A percentile compares a stretch with the other conserved stretches of the same genome.
Conservation (phyloP, 2,113 vertebrate genomes). For the Otus sunia region DNA sequence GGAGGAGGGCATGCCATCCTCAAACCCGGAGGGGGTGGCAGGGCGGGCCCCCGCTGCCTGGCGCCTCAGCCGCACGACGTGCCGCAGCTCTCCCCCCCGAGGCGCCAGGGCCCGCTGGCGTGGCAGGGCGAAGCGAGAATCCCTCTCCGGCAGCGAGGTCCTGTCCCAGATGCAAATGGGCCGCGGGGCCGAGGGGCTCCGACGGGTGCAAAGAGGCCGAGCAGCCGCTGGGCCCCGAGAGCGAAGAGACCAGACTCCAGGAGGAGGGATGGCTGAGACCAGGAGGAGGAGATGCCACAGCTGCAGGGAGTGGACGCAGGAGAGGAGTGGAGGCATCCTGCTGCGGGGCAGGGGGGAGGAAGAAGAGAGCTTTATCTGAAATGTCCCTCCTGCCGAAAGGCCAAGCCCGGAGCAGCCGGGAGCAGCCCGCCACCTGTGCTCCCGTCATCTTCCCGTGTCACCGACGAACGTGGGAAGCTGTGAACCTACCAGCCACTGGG, state of each 20-base stretch:
- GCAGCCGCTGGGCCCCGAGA: conserved; percentile 51
- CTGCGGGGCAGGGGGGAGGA: not conserved
- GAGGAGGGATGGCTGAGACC: conserved; percentile 48
- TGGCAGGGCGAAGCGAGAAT: not conserved
- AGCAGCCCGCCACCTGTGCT: not conserved
- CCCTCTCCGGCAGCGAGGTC: conserved; percentile 64
- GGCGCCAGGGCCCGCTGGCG: not conserved
- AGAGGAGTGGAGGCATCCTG: conserved; percentile 66
- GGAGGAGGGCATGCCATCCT: conserved; percentile 80
- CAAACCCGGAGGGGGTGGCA: conserved; percentile 76
- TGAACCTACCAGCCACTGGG: conserved; percentile 73
- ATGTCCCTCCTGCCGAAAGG: not conserved
- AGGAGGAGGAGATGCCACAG: conserved; percentile 76
- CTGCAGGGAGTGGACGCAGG: conserved; percentile 64
- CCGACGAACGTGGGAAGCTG: not conserved
- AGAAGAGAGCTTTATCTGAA: not conserved
- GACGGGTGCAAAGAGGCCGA: conserved; percentile 74
- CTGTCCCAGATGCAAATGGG: conserved; percentile 77
- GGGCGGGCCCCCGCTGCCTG: conserved; percentile 64
- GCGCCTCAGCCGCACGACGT: conserved; percentile 61
- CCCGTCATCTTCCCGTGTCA: not conserved
- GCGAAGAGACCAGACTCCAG: conserved; percentile 65
- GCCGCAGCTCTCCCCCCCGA: conserved; percentile 22
- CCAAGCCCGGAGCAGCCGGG: not conserved
- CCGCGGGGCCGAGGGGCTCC: conserved; percentile 64